phyloP scores from a whole-genome alignment of 1,140 invertebrate genomes.

The Hirudo medicinalis region DNA sequence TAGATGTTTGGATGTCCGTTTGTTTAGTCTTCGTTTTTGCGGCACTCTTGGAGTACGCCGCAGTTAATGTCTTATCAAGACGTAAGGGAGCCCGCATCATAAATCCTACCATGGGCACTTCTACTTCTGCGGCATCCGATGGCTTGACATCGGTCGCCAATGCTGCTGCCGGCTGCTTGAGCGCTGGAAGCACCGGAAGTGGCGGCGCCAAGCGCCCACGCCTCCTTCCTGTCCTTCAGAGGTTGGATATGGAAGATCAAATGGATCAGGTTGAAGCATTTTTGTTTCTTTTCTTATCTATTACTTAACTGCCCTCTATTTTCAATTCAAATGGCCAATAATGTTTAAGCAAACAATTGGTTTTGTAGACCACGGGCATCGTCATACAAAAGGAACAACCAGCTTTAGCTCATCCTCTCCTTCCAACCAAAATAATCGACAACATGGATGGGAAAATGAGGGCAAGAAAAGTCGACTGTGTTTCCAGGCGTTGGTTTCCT shows the following conservation, averaged over 20 bases:
- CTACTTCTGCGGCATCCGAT: background rate
- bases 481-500: constrained; percentile 70
- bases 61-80: constrained; percentile 44
- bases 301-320: no score
- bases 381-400: constrained; percentile 17
- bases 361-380: constrained; percentile 14
- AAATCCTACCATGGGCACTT: constrained; percentile 11
- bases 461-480: constrained; percentile 52
- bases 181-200: constrained; percentile 1
- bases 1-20: constrained; percentile 71
- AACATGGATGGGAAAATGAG: constrained; percentile 15
- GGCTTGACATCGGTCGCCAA: background rate
- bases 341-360: background rate
- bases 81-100: constrained; percentile 17
- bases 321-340: no score
- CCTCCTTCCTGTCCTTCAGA: constrained; percentile 15
- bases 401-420: constrained; percentile 9
- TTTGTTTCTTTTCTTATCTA: no score
- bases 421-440: constrained; percentile 17
- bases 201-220: constrained; percentile 7
- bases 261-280: constrained; percentile 13
- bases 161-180: background rate
- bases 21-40: constrained; percentile 73
- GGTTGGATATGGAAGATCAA: constrained; percentile 16
- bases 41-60: constrained; percentile 64